Base-by-base conservation (phyloP, 2,888 invertebrate species). In the Autographa pulchrina region DNA sequence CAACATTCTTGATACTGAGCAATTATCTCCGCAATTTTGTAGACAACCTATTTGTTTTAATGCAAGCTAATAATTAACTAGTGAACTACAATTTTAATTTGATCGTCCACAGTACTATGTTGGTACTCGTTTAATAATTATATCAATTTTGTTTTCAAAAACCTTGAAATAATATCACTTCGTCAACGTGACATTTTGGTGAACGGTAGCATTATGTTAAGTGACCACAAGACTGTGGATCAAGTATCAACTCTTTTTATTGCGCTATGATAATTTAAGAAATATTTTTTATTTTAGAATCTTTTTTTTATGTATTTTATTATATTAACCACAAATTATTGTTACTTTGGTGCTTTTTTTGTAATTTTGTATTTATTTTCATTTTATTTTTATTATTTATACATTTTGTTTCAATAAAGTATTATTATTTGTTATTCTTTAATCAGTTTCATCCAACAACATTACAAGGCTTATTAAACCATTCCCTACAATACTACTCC, bases 1-100 rank as follows among this genome's bases (percentile, higher is more conserved):
- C 69, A 66, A 71, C 73, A 81, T 84, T 82, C 80, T 78, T 71
- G 71, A 76, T 75, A 68, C 63, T 20, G 32, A 65, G 56, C 73
- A 78, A 85, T 86, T 80, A 80, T 75, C 74, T 68, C 70, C 63
- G 84, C 72, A 82, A 85, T 84, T 85, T 80, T 59, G 76, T 77
- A 64, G 68, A 59, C 73, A 43, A 60, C 62, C 77, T 78, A 77
- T 82, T 81, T 80, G 75, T 80, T 83, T 85, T 78, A 82, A 84
- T 85, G 78, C 54, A 82, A 72, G 78, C 41, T 72, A 80, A 81
- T 85, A 85, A 86, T 84, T 85, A 84, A 76, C 78, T 65, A 61
- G 68, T 64, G 59, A 68, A 78, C 65, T 76, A 72, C 65, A 81
- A 82, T 83, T 84, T 74, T 38, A 65, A 77, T 79, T 73, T 62